These are phyloP conservation scores for Pelagia noctiluca DNA, from an alignment of 30 jellyfish, hydroid and myxozoan species.

Conservation along the genomic window DNA sequence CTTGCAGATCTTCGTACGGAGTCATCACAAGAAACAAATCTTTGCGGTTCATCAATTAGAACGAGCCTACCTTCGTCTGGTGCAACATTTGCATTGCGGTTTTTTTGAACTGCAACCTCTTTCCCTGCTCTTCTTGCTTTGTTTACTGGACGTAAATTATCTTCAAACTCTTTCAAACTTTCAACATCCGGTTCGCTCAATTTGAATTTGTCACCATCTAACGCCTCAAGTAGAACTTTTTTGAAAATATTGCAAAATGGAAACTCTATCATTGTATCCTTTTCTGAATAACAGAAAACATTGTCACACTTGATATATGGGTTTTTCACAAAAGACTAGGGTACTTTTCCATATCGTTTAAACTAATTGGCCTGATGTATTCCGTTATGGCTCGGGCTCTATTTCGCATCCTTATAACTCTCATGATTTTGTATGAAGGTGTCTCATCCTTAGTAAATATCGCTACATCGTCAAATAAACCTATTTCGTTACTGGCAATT, in stretches of 20 bases:
- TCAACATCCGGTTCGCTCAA: conserved; percentile 1
- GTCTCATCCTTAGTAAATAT: conserved; percentile 21
- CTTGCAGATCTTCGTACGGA: too few relatives aligned
- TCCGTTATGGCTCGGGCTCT: conserved; percentile 37
- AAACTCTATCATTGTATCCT: conserved; percentile 3
- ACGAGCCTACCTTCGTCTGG: too few relatives aligned
- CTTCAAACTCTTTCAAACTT: conserved; percentile 5
- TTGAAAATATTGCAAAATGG: conserved; percentile 20
- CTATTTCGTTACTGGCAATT: conserved; percentile 26
- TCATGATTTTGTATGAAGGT: conserved; percentile 25
- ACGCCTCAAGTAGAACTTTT: conserved; percentile 13
- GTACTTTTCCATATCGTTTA: conserved; percentile 25
- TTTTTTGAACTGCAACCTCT: too few relatives aligned
- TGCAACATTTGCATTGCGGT: too few relatives aligned
- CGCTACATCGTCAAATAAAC: conserved; percentile 32
- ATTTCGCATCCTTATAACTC: conserved; percentile 45
- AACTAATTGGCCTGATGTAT: conserved; percentile 17
- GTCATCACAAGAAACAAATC: too few relatives aligned
- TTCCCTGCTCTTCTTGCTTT: too few relatives aligned
- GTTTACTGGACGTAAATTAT: conserved; percentile 14
- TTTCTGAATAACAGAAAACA: conserved; percentile 1
- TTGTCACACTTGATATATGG: conserved; percentile 7
- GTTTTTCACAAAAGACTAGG: conserved; percentile 13
- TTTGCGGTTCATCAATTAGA: too few relatives aligned
- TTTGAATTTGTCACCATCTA: conserved; percentile 26